Evolutionary conservation across 2,113 vertebrate genomes (phyloP).

Genomic region (Festucalex cinctus): DNA sequence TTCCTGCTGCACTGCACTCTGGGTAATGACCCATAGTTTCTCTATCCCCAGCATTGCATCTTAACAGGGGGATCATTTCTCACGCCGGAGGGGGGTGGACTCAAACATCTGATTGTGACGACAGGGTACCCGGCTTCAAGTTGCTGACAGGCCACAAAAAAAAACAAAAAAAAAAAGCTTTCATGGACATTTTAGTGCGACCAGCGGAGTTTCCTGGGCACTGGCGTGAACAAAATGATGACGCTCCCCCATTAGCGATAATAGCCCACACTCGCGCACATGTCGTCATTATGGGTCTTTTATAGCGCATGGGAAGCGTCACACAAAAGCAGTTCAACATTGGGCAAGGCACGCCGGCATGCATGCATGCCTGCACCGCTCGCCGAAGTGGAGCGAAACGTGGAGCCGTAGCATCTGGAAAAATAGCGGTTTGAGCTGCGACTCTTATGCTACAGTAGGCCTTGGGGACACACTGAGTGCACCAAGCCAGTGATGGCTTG

Average conservation of each 20-base stretch:
- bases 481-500: constrained; percentile 22
- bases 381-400: constrained; percentile 8
- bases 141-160: constrained; percentile 52
- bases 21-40: constrained; percentile 61
- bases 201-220: constrained; percentile 59
- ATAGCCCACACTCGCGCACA: constrained; percentile 60
- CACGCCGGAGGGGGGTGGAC: constrained; percentile 54
- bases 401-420: constrained; percentile 18
- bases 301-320: constrained; percentile 58
- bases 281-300: constrained; percentile 62
- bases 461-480: constrained; percentile 28
- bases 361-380: not conserved
- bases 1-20: constrained; percentile 57
- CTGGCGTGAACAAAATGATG: constrained; percentile 68
- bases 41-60: constrained; percentile 54
- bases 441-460: constrained; percentile 5
- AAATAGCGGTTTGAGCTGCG: not conserved
- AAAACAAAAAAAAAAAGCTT: constrained; percentile 8
- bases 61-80: constrained; percentile 53
- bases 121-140: constrained; percentile 45
- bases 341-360: constrained; percentile 8
- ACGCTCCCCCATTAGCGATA: constrained; percentile 64
- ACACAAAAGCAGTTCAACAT: constrained; percentile 60
- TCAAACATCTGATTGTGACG: constrained; percentile 66
- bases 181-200: constrained; percentile 54